Conservation (phyloP, 2,888 invertebrate genomes). For the Drosophila planitibia region DNA sequence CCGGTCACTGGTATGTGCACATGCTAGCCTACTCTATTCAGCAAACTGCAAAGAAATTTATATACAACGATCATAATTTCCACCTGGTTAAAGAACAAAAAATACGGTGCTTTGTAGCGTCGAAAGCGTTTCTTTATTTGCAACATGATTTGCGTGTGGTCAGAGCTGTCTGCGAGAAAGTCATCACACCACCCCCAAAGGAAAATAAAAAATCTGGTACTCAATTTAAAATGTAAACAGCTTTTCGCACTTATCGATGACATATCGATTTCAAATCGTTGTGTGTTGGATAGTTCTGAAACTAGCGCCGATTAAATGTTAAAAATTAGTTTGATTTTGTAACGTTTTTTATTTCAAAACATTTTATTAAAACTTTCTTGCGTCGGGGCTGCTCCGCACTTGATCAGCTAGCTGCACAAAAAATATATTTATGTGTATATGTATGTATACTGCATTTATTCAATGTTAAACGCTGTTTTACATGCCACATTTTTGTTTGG, state of each 20-base stretch:
- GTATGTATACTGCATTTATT: slow-evolving; percentile 61
- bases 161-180: not conserved
- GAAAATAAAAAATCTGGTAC: not conserved
- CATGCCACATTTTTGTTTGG: slow-evolving; percentile 23
- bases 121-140: not conserved
- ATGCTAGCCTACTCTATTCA: not conserved
- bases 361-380: slow-evolving; percentile 68
- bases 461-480: slow-evolving; percentile 61
- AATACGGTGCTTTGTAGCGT: not conserved
- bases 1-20: too few relatives aligned
- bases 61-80: not conserved
- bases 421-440: slow-evolving; percentile 44
- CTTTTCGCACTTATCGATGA: not conserved
- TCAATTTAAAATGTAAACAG: not conserved
- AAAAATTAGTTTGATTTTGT: slow-evolving; percentile 24
- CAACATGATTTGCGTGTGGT: not conserved
- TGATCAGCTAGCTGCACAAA: slow-evolving; percentile 64
- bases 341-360: slow-evolving; percentile 68
- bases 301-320: not conserved
- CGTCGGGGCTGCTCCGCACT: slow-evolving; percentile 27
- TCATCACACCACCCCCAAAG: not conserved
- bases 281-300: not conserved
- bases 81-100: not conserved
- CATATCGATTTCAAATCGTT: not conserved
- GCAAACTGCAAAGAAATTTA: not conserved